Conservation (phyloP, 2,113 vertebrate genomes). For the Channa maculata region DNA sequence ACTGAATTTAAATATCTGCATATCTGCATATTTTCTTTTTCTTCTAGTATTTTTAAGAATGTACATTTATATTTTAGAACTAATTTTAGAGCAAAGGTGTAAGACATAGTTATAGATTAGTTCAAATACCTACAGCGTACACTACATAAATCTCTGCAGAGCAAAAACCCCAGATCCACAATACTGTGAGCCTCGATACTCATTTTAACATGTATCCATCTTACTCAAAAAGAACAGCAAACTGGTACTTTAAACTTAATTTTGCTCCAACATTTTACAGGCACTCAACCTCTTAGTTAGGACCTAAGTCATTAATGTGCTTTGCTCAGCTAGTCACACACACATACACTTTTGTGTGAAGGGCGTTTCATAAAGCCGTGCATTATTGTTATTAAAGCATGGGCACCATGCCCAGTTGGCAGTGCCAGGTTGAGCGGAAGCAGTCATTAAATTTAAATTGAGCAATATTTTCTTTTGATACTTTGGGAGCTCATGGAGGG, state of each 20-base stretch:
- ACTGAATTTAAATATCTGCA: background rate
- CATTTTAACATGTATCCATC: slow-evolving; percentile 25
- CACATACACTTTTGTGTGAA: slow-evolving; percentile 51
- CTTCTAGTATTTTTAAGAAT: too few species aligned
- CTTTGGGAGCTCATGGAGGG: slow-evolving; percentile 65
- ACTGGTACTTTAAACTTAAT: slow-evolving; percentile 32
- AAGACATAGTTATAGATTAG: background rate
- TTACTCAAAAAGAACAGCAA: slow-evolving; percentile 13
- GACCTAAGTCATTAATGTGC: slow-evolving; percentile 45
- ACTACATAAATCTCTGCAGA: too few species aligned
- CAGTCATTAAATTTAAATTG: slow-evolving; percentile 84
- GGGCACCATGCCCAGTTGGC: slow-evolving; percentile 68
- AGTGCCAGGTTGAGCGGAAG: slow-evolving; percentile 69
- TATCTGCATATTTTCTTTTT: background rate
- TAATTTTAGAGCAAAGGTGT: too few species aligned
- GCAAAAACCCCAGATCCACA: background rate
- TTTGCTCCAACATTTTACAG: slow-evolving; percentile 44
- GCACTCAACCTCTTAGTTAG: slow-evolving; percentile 60
- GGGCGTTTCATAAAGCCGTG: slow-evolving; percentile 77
- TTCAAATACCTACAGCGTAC: background rate
- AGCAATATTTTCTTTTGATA: slow-evolving; percentile 81
- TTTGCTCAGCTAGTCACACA: slow-evolving; percentile 37
- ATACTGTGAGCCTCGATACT: slow-evolving; percentile 1
- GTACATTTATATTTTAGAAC: too few species aligned
- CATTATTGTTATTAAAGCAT: slow-evolving; percentile 82